These are phyloP conservation scores for Leptobrachium leishanense DNA, from an alignment of 2,113 vertebrate species.

Conservation along the genomic window DNA sequence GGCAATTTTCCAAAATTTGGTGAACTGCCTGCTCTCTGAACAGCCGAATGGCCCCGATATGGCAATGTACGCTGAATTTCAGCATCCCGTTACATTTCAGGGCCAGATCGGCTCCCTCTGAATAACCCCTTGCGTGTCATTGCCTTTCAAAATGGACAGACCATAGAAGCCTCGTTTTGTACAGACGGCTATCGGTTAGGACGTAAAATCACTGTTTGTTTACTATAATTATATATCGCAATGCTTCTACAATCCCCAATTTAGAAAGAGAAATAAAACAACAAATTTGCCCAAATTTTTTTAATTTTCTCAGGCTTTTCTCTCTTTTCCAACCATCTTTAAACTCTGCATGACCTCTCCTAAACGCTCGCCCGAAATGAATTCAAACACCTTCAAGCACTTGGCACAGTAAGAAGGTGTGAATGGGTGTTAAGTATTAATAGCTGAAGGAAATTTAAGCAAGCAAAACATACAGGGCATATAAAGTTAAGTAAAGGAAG, in stretches of 20 bases:
- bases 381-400: constrained; percentile 62
- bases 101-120: too few relatives aligned
- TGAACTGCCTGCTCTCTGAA: too few relatives aligned
- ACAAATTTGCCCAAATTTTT: constrained; percentile 49
- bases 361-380: constrained; percentile 56
- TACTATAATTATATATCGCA: constrained; percentile 4
- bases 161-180: background rate
- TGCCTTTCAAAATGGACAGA: too few relatives aligned
- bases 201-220: constrained; percentile 1
- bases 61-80: too few relatives aligned
- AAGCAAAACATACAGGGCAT: constrained; percentile 44
- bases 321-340: constrained; percentile 69
- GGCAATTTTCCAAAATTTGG: too few relatives aligned
- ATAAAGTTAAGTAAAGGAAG: constrained; percentile 53
- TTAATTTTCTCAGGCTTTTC: constrained; percentile 52
- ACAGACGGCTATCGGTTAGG: background rate
- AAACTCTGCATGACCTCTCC: constrained; percentile 73
- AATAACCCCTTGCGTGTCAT: too few relatives aligned
- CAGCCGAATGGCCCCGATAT: too few relatives aligned
- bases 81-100: too few relatives aligned
- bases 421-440: constrained; percentile 49
- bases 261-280: constrained; percentile 29
- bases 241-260: constrained; percentile 31
- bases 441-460: constrained; percentile 51
- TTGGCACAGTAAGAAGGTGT: constrained; percentile 41